Evolutionary conservation across 2,888 invertebrate genomes (phyloP).

Genomic region (Orthonevra nobilis): DNA sequence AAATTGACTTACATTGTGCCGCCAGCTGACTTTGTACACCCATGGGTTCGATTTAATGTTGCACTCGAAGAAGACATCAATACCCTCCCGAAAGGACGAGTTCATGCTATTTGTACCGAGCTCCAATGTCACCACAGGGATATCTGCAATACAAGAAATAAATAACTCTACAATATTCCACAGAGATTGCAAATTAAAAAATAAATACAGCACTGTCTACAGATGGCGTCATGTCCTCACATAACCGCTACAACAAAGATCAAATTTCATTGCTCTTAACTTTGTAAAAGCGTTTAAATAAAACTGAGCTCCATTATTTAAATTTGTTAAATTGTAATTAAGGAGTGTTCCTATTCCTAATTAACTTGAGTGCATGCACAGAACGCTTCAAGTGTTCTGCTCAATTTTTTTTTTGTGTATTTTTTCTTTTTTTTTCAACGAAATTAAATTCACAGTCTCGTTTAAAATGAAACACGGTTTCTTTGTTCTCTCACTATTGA

Average conservation of each 20-base stretch:
- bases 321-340: slow-evolving; percentile 13
- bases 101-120: slow-evolving; percentile 89
- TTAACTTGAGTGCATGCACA: slow-evolving; percentile 17
- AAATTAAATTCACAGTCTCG: slow-evolving; percentile 34
- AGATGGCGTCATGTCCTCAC: no score
- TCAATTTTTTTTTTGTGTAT: no score
- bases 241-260: no score
- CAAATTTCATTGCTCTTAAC: no score
- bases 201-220: no score
- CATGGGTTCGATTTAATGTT: slow-evolving; percentile 93
- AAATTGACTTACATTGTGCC: slow-evolving; percentile 85
- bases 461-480: slow-evolving; percentile 21
- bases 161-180: no score
- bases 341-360: slow-evolving; percentile 26
- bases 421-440: background rate
- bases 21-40: slow-evolving; percentile 89
- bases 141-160: slow-evolving; percentile 83
- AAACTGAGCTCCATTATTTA: no score
- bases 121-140: slow-evolving; percentile 90
- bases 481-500: slow-evolving; percentile 16
- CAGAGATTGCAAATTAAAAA: no score
- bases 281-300: no score
- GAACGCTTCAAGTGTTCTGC: slow-evolving; percentile 9
- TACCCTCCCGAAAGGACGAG: slow-evolving; percentile 91
- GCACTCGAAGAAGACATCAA: slow-evolving; percentile 95